phyloP scores from a whole-genome alignment of 2,888 invertebrate genomes.

The Lochmaea capreae region DNA sequence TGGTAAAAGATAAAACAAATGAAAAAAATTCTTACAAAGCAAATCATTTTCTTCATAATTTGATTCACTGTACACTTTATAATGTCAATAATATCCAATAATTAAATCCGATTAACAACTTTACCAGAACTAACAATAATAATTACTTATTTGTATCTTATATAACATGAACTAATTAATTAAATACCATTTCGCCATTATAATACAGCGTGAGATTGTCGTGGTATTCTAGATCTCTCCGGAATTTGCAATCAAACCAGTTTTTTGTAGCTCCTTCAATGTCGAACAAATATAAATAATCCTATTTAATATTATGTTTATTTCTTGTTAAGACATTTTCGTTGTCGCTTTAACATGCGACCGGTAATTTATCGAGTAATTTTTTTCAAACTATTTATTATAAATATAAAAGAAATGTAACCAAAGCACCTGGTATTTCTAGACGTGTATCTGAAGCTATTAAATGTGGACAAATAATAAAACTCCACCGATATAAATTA shows the following conservation, averaged over 20 bases:
- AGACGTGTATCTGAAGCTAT: constrained; percentile 4
- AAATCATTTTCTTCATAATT: too few species aligned
- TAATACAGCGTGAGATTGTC: constrained; percentile 17
- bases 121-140: not conserved
- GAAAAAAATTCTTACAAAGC: too few species aligned
- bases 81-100: too few species aligned
- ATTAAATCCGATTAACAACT: not conserved
- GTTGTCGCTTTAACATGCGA: constrained; percentile 8
- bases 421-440: constrained; percentile 19
- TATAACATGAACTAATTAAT: constrained; percentile 14
- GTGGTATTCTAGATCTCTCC: constrained; percentile 9
- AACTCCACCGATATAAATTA: constrained; percentile 21
- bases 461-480: constrained; percentile 27
- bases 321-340: too few species aligned
- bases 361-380: constrained; percentile 6
- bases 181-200: not conserved
- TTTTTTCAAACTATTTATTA: too few species aligned
- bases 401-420: constrained; percentile 3
- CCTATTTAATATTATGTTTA: not conserved
- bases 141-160: not conserved
- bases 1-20: too few species aligned
- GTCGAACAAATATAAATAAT: not conserved
- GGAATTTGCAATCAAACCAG: constrained; percentile 15
- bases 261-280: constrained; percentile 8
- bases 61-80: too few species aligned